Base-by-base conservation (phyloP, 2,888 invertebrate genomes). In the Leuctra nigra region DNA sequence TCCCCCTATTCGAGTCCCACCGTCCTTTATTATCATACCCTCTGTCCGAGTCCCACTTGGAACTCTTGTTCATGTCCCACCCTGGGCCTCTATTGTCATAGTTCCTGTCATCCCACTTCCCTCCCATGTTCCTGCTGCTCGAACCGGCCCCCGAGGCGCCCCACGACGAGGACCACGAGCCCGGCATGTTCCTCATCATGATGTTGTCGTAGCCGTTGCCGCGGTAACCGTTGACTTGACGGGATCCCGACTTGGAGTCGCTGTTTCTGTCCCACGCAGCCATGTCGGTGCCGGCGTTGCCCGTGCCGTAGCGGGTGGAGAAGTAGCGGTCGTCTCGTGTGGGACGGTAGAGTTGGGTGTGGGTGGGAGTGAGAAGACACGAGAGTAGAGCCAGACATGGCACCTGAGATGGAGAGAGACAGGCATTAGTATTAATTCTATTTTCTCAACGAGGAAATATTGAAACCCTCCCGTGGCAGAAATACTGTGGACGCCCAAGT, bases 171-270 rank as follows among this genome's bases (percentile, higher is more conserved):
- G 16, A 39, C 39, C n/a, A 36, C 36, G 39, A 39, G 16, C 39
- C 39, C 2, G 18, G 18, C 41, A 33, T 33, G 23, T 33, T 38
- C 52, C 52, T 44, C 11, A 14, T 38, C 6, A 44, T 23, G 14
- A 57, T 33, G 46, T 57, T 57, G 48, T 57, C 57, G 38, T 57
- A 57, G 20, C 57, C 57, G 53, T 57, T 57, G 22, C 57, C 57
- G 13, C 57, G 47, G 44, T 57, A 54, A 18, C 48, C 50, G 29
- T 38, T 53, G 50, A 39, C 48, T 41, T 29, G 22, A 13, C 29
- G 39, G 18, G 46, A 22, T 16, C 22, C n/a, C 11, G 53, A 6
- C 35, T 53, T 50, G 18, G 54, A 23, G 35, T 50, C 54, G 24
- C 38, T 46, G 23, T 39, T 33, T 24, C 46, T 44, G 25, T 52